phyloP scores from a whole-genome alignment of 2,888 invertebrate species.

The Cantharis nigra region DNA sequence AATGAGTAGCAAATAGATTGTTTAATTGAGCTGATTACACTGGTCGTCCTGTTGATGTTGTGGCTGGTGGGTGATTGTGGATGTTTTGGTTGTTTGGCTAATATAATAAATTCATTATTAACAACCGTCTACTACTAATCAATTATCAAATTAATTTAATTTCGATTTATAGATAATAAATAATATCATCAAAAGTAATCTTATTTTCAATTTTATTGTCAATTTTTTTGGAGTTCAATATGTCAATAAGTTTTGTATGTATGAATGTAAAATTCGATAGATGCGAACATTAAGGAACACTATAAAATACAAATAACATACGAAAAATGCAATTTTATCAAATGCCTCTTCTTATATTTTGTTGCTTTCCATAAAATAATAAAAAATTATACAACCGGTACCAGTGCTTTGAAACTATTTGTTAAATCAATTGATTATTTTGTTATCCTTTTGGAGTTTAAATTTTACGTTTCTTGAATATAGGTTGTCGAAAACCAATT shows the following conservation, averaged over 20 bases:
- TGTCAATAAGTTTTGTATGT: neutral
- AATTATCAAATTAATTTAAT: neutral
- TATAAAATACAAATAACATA: too few species aligned
- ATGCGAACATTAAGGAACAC: too few species aligned
- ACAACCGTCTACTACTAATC: neutral
- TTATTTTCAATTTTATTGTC: neutral
- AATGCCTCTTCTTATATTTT: too few species aligned
- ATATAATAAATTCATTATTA: neutral
- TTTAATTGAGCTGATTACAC: neutral
- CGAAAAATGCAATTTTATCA: too few species aligned
- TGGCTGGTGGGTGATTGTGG: neutral
- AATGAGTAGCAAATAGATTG: neutral
- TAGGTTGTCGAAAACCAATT: too few species aligned
- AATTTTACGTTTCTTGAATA: too few species aligned
- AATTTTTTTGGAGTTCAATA: neutral
- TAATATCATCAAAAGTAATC: neutral
- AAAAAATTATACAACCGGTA: too few species aligned
- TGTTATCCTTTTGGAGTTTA: too few species aligned
- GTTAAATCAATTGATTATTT: too few species aligned
- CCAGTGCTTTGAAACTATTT: too few species aligned
- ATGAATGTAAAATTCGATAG: neutral
- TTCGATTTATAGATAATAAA: neutral
- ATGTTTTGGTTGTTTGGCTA: neutral
- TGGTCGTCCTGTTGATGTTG: neutral
- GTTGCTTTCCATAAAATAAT: too few species aligned